These are phyloP conservation scores for Athene cunicularia DNA, from an alignment of 2,113 vertebrate genomes.

Conservation along the genomic window DNA sequence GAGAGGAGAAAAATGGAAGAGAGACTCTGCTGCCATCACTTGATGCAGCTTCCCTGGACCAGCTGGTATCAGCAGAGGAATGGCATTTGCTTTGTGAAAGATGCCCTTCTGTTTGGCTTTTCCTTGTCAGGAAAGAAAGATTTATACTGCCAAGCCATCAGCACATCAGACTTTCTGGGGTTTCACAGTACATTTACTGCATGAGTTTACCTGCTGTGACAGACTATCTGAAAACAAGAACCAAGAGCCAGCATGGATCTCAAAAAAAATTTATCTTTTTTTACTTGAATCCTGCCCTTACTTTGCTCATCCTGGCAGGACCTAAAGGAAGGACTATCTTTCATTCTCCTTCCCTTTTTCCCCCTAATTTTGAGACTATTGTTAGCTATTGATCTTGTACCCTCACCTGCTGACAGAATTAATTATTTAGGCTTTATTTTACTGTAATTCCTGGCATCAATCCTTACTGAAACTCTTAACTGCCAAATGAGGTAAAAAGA, in stretches of 20 bases:
- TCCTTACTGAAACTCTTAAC: constrained; percentile 54
- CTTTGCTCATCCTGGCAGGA: not conserved
- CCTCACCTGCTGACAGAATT: constrained; percentile 42
- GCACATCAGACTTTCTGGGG: not conserved
- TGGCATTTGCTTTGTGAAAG: not conserved
- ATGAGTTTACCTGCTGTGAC: not conserved
- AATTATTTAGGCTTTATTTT: constrained; percentile 54
- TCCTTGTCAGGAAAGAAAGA: not conserved
- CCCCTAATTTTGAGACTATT: not conserved
- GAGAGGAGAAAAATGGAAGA: not conserved
- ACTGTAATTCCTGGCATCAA: constrained; percentile 54
- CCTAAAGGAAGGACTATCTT: constrained; percentile 18
- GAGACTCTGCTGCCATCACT: not conserved
- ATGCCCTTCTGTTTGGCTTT: not conserved
- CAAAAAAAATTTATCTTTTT: not conserved
- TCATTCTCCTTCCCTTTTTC: not conserved
- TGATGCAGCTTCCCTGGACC: not conserved
- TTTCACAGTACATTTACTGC: not conserved
- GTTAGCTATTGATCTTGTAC: constrained; percentile 39
- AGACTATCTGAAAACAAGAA: not conserved
- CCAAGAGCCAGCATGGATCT: not conserved
- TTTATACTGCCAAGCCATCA: not conserved
- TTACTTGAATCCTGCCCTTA: not conserved
- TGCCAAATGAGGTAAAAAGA: constrained; percentile 60
- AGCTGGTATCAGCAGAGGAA: not conserved